Percentiles rank a stretch among this genome's conserved stretches.
phyloP scores from a whole-genome alignment of 1,140 invertebrate species.

The Saccostrea echinata region DNA sequence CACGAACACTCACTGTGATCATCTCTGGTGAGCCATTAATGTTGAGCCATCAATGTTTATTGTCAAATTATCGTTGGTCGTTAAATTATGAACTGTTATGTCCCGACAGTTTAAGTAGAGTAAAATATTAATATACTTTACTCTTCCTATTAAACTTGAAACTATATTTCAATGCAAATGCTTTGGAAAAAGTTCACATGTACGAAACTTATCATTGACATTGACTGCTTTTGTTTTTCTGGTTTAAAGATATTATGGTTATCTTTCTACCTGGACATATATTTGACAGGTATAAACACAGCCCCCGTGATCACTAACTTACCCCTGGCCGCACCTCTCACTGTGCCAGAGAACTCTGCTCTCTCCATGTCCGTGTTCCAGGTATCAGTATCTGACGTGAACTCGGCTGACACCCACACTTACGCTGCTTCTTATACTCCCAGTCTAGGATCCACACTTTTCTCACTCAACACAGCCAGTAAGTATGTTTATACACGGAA shows the following conservation, averaged over 20 bases:
- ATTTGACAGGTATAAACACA: background rate
- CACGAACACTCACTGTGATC: conserved; percentile 42
- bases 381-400: conserved; percentile 5
- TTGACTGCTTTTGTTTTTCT: background rate
- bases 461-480: background rate
- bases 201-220: too few relatives aligned
- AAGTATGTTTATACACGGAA: background rate
- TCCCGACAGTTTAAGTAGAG: too few relatives aligned
- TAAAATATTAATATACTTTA: too few relatives aligned
- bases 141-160: too few relatives aligned
- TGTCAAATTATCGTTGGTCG: too few relatives aligned
- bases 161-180: too few relatives aligned
- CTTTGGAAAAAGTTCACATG: too few relatives aligned
- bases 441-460: conserved; percentile 10
- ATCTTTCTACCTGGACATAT: background rate
- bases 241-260: background rate
- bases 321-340: background rate
- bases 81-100: too few relatives aligned
- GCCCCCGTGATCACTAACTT: background rate
- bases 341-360: conserved; percentile 26
- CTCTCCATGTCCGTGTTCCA: conserved; percentile 1
- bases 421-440: conserved; percentile 25
- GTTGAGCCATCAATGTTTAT: too few relatives aligned
- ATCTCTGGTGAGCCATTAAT: conserved; percentile 24
- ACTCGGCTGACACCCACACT: background rate